Evolutionary conservation across 2,888 invertebrate genomes (phyloP).

Genomic region (Zeuzera pyrina): DNA sequence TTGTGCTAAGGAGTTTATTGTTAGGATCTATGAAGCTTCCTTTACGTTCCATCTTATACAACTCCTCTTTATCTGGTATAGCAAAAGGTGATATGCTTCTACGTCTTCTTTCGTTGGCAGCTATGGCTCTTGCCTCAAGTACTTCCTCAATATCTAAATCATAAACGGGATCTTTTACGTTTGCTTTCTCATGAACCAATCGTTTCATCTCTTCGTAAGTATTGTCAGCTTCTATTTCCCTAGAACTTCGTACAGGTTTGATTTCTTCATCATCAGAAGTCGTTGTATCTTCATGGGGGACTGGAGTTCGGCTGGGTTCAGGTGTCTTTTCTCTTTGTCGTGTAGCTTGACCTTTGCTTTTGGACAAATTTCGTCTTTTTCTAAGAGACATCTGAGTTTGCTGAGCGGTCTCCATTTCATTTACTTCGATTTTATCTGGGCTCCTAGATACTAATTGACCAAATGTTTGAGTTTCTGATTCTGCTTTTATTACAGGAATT

Average conservation of each 20-base stretch:
- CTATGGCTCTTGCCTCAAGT: constrained; percentile 54
- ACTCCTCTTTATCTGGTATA: constrained; percentile 53
- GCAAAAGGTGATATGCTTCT: constrained; percentile 70
- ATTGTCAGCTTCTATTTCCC: constrained; percentile 63
- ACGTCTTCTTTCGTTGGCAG: constrained; percentile 57
- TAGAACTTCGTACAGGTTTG: constrained; percentile 37
- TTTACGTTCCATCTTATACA: constrained; percentile 44
- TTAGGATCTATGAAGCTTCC: constrained; percentile 65
- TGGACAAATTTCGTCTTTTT: constrained; percentile 75
- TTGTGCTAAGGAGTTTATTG: constrained; percentile 60
- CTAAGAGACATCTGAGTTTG: constrained; percentile 70
- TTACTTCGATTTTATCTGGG: constrained; percentile 28
- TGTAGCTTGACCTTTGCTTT: constrained; percentile 63
- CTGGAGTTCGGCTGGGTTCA: constrained; percentile 56
- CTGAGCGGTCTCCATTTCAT: constrained; percentile 50
- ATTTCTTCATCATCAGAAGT: constrained; percentile 71
- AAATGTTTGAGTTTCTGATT: constrained; percentile 47
- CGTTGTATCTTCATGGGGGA: constrained; percentile 75
- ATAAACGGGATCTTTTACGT: constrained; percentile 57
- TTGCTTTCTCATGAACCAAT: constrained; percentile 50
- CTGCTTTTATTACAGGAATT: constrained; percentile 44
- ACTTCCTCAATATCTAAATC: constrained; percentile 60
- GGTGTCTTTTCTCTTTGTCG: constrained; percentile 67
- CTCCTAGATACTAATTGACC: constrained; percentile 34
- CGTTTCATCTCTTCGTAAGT: constrained; percentile 66